phyloP scores from a whole-genome alignment of 1,140 invertebrate species.

The Nautilus pompilius region DNA sequence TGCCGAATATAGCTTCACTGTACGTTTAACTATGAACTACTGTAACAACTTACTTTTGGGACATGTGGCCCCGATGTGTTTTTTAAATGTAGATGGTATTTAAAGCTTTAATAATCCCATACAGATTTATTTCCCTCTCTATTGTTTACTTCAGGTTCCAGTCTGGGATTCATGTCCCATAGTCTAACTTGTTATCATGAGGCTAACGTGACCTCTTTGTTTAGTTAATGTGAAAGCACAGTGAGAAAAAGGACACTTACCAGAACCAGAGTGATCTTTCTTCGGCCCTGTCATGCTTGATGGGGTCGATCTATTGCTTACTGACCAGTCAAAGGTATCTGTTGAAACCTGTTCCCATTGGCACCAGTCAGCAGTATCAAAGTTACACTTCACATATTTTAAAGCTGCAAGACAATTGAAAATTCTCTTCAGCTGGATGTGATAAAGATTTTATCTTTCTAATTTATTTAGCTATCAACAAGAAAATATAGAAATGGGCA shows the following conservation, averaged over 20 bases:
- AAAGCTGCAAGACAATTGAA: too few relatives aligned
- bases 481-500: too few relatives aligned
- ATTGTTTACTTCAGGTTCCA: background rate
- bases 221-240: background rate
- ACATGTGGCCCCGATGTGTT: too few relatives aligned
- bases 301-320: constrained; percentile 20
- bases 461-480: too few relatives aligned
- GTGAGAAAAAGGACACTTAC: background rate
- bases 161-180: background rate
- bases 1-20: too few relatives aligned
- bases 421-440: too few relatives aligned
- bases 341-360: constrained; percentile 28
- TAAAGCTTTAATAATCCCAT: background rate
- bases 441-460: too few relatives aligned
- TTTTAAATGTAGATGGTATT: too few relatives aligned
- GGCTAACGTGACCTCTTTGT: background rate
- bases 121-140: background rate
- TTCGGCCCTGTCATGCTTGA: constrained; percentile 48
- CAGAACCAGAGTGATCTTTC: constrained; percentile 52
- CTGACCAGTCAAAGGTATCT: constrained; percentile 34
- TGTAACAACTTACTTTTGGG: too few relatives aligned
- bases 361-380: constrained; percentile 33
- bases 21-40: too few relatives aligned
- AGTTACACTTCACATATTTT: constrained; percentile 17
- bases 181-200: background rate